phyloP scores from a whole-genome alignment of 2,888 invertebrate genomes.

The Pachycephus smyrnensis region DNA sequence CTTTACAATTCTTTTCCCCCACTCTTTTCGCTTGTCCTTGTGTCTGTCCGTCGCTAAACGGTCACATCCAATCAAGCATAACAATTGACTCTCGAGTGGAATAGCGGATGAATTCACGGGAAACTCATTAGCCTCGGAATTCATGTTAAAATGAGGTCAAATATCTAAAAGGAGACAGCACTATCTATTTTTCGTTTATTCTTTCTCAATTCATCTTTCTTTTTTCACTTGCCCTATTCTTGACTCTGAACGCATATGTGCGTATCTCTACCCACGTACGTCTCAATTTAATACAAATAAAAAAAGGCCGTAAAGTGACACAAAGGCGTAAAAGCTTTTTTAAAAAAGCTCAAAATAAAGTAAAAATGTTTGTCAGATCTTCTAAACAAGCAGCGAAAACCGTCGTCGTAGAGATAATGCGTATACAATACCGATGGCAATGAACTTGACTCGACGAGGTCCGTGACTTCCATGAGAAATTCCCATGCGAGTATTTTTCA shows the following conservation, averaged over 20 bases:
- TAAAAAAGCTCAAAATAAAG: neutral
- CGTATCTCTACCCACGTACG: neutral
- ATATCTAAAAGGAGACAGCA: neutral
- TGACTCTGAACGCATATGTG: neutral
- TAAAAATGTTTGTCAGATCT: neutral
- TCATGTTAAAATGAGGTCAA: neutral
- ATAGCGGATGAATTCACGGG: neutral
- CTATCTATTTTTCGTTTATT: neutral
- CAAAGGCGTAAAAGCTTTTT: neutral
- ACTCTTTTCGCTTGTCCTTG: neutral
- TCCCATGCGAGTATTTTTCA: slow-evolving; percentile 54
- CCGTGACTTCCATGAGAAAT: slow-evolving; percentile 52
- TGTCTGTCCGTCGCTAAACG: neutral
- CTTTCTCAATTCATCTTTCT: neutral
- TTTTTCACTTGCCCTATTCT: neutral
- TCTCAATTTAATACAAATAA: neutral
- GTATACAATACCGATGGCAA: slow-evolving; percentile 37
- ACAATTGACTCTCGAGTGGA: neutral
- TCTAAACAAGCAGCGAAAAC: neutral
- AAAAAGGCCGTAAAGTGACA: neutral
- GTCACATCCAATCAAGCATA: neutral
- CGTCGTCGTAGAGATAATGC: neutral
- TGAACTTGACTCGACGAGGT: slow-evolving; percentile 48
- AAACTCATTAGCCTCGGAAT: neutral
- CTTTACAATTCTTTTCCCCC: neutral